These are phyloP conservation scores for Centropyge bicolor DNA, from an alignment of 2,797 vertebrate genomes.

Conservation along the genomic window DNA sequence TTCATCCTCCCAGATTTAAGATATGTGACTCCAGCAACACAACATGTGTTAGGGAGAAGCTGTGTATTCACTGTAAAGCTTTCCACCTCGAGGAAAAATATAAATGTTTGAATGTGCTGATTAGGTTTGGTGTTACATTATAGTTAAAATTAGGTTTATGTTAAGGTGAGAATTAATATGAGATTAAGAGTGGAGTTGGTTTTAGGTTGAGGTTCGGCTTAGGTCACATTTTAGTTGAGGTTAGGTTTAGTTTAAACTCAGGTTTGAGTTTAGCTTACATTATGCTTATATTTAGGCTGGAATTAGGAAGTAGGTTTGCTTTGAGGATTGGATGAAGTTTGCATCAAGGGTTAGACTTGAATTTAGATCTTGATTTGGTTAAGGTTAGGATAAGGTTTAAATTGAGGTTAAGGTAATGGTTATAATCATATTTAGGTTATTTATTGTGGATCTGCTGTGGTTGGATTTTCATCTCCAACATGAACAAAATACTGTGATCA, in stretches of 20 bases:
- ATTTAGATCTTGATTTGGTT: not conserved
- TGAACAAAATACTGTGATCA: not conserved
- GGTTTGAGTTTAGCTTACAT: not conserved
- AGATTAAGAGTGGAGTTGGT: not conserved
- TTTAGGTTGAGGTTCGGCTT: not conserved
- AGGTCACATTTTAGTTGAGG: not conserved
- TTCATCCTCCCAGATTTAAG: not conserved
- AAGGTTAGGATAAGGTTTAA: not conserved
- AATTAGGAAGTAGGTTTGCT: not conserved
- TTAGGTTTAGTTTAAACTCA: not conserved
- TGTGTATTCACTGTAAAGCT: not conserved
- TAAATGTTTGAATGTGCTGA: not conserved
- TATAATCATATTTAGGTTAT: not conserved
- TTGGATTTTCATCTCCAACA: no score
- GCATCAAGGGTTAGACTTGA: not conserved
- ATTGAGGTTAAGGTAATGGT: not conserved
- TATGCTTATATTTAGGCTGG: not conserved
- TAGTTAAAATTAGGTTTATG: no score
- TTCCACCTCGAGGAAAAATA: not conserved
- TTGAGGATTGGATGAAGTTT: not conserved
- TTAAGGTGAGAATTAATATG: no score
- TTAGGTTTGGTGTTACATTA: no score
- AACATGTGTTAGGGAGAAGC: not conserved
- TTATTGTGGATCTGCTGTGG: no score
- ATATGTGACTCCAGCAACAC: not conserved